Conservation (phyloP, 2,113 vertebrate species). For the Epinephelus moara region DNA sequence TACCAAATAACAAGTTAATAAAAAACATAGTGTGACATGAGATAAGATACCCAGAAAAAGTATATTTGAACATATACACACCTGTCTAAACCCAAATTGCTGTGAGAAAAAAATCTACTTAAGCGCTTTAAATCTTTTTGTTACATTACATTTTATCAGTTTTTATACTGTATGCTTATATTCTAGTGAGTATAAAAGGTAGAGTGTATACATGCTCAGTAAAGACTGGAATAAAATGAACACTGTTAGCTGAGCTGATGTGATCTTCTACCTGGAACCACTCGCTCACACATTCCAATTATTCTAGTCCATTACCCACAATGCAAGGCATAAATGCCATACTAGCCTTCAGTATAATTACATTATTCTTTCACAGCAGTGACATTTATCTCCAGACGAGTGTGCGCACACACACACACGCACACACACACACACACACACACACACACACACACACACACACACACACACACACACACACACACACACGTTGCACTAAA, state of each 20-base stretch:
- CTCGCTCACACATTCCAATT: conserved; percentile 69
- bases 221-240: conserved; percentile 28
- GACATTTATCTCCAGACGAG: conserved; percentile 72
- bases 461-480: not conserved
- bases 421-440: not conserved
- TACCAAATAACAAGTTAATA: too few species aligned
- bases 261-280: conserved; percentile 61
- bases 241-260: conserved; percentile 3
- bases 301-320: conserved; percentile 77
- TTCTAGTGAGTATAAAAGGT: not conserved
- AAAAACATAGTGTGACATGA: too few species aligned
- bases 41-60: too few species aligned
- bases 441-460: not conserved
- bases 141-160: not conserved
- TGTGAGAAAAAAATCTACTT: too few species aligned
- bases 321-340: conserved; percentile 74
- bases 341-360: conserved; percentile 69
- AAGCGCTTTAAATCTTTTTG: not conserved
- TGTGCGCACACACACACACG: not conserved
- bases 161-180: not conserved
- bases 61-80: too few species aligned
- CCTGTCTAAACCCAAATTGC: too few species aligned
- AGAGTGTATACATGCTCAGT: not conserved
- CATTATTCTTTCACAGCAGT: conserved; percentile 73
- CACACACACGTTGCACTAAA: not conserved